Evolutionary conservation across 2,113 vertebrate species (phyloP), one percentile per base, ranked within the genome.

Genomic region (Piliocolobus tephrosceles): DNA sequence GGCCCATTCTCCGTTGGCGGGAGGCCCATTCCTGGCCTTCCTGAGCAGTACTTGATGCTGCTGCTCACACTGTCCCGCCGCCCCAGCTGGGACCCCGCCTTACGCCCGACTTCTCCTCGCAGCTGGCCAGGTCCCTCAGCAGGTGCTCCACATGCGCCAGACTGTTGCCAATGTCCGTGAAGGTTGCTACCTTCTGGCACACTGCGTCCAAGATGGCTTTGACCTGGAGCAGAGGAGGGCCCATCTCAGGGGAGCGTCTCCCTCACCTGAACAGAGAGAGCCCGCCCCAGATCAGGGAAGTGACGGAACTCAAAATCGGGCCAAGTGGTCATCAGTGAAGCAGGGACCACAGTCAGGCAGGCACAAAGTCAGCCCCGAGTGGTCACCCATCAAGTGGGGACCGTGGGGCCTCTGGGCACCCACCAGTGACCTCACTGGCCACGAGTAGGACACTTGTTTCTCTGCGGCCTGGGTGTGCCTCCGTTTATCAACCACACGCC

Each of bases 91-190:
- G 1, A 35, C 16, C 8, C 12, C 9, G 45, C 97, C 99, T 99
- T 98, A 99, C 99, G 40, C 97, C 96, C 52, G 99, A 99, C 98
- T 98, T 99, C 97, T 99, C 99, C 98, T 99, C 99, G 1, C 99
- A 99, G 97, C 52, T 98, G 95, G 94, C 95, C 90, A 99, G 99
- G 91, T 99, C 99, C 97, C 98, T 99, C 93, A 99, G 98, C 98
- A 99, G 99, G 94, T 99, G 99, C 88, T 99, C 99, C 25, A 98
- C 99, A 0, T 99, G 99, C 0, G 99, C 99, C 27, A 98, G 99
- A 98, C 99, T 99, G 98, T 99, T 99, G 95, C 99, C 99, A 14
- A 99, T 98, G 38, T 99, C 99, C 0, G 99, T 99, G 98, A 99
- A 99, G 95, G 98, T 88, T 10, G 97, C 96, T 30, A 99, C 98